Conservation (phyloP, 2,888 invertebrate species). For the Leptothorax acervorum region DNA sequence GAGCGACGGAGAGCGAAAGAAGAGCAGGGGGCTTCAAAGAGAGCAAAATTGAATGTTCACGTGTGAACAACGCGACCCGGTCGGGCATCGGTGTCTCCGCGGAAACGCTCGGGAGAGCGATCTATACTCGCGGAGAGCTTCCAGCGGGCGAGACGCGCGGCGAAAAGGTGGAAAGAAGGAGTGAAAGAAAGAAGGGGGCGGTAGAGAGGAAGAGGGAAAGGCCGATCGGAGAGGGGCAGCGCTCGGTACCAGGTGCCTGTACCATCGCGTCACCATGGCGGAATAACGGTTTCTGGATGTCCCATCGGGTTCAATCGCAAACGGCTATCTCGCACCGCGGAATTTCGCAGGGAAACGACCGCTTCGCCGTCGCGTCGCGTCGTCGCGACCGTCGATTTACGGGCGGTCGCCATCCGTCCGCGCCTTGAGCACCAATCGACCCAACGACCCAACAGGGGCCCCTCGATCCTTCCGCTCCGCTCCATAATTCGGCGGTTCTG, state of each 20-base stretch:
- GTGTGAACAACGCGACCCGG: slow-evolving; percentile 82
- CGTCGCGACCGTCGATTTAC: slow-evolving; percentile 64
- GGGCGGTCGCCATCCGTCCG: slow-evolving; percentile 67
- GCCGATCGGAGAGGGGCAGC: slow-evolving; percentile 21
- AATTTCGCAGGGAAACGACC: slow-evolving; percentile 76
- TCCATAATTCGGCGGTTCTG: slow-evolving; percentile 45
- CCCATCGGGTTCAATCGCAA: slow-evolving; percentile 82
- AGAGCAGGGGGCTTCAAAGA: slow-evolving; percentile 57
- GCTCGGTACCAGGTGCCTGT: slow-evolving; percentile 78
- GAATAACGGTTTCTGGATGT: slow-evolving; percentile 82
- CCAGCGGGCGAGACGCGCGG: slow-evolving; percentile 55
- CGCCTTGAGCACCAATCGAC: slow-evolving; percentile 63
- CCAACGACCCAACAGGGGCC: slow-evolving; percentile 51
- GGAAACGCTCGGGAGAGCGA: slow-evolving; percentile 50
- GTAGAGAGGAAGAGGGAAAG: slow-evolving; percentile 12
- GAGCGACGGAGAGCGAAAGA: not conserved
- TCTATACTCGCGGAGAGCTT: slow-evolving; percentile 49
- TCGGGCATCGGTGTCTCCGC: slow-evolving; percentile 68
- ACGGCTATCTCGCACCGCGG: slow-evolving; percentile 77
- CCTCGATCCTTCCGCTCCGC: slow-evolving; percentile 46
- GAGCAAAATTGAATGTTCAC: slow-evolving; percentile 78
- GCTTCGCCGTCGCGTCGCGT: not conserved
- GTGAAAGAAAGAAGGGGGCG: slow-evolving; percentile 51
- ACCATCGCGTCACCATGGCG: slow-evolving; percentile 79
- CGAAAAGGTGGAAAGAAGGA: slow-evolving; percentile 45